A percentile compares a stretch with the other conserved stretches of the same genome.
Evolutionary conservation across 1,140 invertebrate genomes (phyloP).

Genomic region (Lordiphosa collinella): DNA sequence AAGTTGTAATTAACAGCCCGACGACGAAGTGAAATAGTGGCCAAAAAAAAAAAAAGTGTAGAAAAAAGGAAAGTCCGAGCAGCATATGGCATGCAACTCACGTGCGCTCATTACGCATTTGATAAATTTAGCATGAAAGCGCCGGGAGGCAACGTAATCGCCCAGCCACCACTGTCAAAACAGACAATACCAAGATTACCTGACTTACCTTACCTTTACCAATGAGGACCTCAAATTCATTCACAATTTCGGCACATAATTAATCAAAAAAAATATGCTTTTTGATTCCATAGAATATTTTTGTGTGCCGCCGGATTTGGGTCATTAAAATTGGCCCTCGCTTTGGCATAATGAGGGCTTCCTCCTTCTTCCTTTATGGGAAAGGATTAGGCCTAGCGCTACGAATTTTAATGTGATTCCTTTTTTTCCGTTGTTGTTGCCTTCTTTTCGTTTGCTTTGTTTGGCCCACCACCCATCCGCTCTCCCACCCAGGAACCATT

Average conservation of each 20-base stretch:
- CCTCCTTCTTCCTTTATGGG: constrained; percentile 4
- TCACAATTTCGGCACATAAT: constrained; percentile 60
- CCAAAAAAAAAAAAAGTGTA: constrained; percentile 25
- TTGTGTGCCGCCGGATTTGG: constrained; percentile 49
- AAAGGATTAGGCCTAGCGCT: constrained; percentile 66
- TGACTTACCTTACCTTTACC: constrained; percentile 21
- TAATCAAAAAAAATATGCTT: constrained; percentile 62
- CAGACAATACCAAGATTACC: constrained; percentile 77
- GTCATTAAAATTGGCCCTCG: constrained; percentile 64
- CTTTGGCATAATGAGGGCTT: constrained; percentile 62
- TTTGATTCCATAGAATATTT: constrained; percentile 27
- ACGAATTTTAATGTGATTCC: constrained; percentile 60
- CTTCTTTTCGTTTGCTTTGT: constrained; percentile 23
- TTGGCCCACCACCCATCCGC: constrained; percentile 12
- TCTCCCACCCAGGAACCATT: constrained; percentile 13
- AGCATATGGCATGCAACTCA: constrained; percentile 65
- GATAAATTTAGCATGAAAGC: constrained; percentile 69
- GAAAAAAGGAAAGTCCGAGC: constrained; percentile 8
- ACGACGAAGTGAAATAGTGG: constrained; percentile 27
- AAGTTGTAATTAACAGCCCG: constrained; percentile 77
- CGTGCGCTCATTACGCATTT: constrained; percentile 77
- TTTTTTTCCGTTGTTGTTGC: constrained; percentile 26
- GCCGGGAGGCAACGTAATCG: constrained; percentile 14
- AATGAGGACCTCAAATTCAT: neutral
- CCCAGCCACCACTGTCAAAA: constrained; percentile 55